Conservation (phyloP, 2,888 invertebrate species). For the Phengaris arion region DNA sequence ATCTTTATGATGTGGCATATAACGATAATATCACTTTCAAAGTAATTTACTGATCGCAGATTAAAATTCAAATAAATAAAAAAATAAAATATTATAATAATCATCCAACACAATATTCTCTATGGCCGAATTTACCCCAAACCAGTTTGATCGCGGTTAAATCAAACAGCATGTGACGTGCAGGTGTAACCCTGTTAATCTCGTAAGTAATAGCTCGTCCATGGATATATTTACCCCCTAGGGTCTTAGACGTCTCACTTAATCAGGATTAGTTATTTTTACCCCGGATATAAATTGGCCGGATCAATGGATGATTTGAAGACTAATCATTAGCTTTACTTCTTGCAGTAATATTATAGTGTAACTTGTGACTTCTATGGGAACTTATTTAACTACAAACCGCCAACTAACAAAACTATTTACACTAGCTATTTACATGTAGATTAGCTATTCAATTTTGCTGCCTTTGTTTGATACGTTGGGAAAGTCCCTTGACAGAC, state of each 20-base stretch:
- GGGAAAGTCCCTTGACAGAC: too few species aligned
- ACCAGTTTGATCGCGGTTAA: background rate
- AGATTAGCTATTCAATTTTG: too few species aligned
- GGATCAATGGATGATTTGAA: background rate
- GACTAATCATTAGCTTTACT: background rate
- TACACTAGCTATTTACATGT: too few species aligned
- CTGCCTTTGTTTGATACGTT: too few species aligned
- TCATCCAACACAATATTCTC: background rate
- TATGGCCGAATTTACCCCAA: background rate
- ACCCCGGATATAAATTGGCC: background rate
- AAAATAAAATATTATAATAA: too few species aligned
- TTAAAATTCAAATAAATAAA: too few species aligned
- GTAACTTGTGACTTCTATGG: too few species aligned
- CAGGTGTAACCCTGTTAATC: constrained; percentile 21
- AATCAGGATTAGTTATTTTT: constrained; percentile 12
- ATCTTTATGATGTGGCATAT: too few species aligned
- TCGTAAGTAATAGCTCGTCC: constrained; percentile 24
- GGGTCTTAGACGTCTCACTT: constrained; percentile 4
- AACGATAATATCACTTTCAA: too few species aligned
- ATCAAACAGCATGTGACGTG: background rate
- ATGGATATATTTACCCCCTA: constrained; percentile 15
- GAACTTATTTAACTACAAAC: too few species aligned
- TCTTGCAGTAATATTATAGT: background rate
- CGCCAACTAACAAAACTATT: too few species aligned
- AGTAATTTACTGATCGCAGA: too few species aligned